Base-by-base conservation (phyloP, 2,797 vertebrate genomes). In the Microchirus variegatus region DNA sequence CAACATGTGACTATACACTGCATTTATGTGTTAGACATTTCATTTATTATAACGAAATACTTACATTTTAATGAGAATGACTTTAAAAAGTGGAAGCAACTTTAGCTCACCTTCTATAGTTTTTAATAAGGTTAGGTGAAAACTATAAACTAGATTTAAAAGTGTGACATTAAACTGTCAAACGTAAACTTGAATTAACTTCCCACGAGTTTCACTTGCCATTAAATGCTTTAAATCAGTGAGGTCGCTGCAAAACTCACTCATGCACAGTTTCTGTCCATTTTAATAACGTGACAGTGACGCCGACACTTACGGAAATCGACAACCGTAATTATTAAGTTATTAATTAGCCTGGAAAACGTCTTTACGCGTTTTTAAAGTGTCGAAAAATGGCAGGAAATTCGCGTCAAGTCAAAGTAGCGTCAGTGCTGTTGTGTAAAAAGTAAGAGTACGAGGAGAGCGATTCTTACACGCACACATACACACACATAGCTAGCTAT, bases 401-500 rank as follows among this genome's bases (percentile, higher is more conserved):
- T 43, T 43, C 6, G 15, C 15, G 42, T 42, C 52, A 15, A 59
- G 43, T 8, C 47, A 67, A 9, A 9, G 37, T 2, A 40, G 9
- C 9, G 38, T 12, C 38, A 14, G 2, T 14, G 38, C 13, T 40
- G 10, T 7, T 31, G 31, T 31, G 31, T 6, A 31, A 31, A 31
- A 31, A 31, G 31, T 31, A 31, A 31, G 5, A 6, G 31, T 31
- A 31, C 5, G 5, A 31, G 5, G 8, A 31, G 31, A 31, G 4
- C 7, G 31, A 31, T 31, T 7, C 6, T 6, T 31, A 67, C 42
- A 59, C 66, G 67, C 59, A 70, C 53, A 60, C 54, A 58, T 70
- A 52, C 50, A 16, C 50, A 73, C 67, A 83, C 75, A 85, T 88
- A 86, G 89, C 88, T 90, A 90, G 89, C 89, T 83, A 69, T 81